phyloP scores from a whole-genome alignment of 2,113 vertebrate species.

The Eudyptes chrysolophus region DNA sequence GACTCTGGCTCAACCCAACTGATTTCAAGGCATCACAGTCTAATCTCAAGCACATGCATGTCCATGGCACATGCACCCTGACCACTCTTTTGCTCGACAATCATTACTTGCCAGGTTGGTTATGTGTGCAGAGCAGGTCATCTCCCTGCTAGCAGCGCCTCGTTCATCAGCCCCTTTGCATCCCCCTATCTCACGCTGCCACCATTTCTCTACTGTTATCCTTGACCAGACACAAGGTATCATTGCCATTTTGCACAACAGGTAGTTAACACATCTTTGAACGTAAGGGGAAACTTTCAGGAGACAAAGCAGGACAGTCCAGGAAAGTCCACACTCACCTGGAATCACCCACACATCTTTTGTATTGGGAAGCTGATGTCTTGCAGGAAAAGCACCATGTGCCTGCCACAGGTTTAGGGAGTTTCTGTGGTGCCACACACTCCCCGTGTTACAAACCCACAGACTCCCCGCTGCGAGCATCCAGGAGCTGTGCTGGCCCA shows the following conservation, averaged over 20 bases:
- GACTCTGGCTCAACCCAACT: neutral
- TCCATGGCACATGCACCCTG: neutral
- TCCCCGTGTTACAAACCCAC: neutral
- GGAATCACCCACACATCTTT: neutral
- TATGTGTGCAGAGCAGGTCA: too few relatives aligned
- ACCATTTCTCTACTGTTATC: neutral
- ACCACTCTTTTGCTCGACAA: neutral
- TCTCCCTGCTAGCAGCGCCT: neutral
- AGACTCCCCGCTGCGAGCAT: neutral
- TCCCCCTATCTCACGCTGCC: neutral
- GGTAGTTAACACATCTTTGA: neutral
- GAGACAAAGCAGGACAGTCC: neutral
- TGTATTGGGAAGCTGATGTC: neutral
- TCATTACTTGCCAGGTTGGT: too few relatives aligned
- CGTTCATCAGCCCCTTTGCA: neutral
- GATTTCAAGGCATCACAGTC: neutral
- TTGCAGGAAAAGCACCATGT: neutral
- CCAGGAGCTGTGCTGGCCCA: neutral
- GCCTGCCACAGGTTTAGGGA: neutral
- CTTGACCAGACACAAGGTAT: neutral
- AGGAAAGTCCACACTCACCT: neutral
- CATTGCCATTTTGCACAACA: neutral
- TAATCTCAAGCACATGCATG: neutral
- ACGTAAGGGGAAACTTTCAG: neutral
- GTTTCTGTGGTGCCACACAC: rapidly evolving